phyloP scores from a whole-genome alignment of 1,140 invertebrate species.

The Macrostomum lignano region DNA sequence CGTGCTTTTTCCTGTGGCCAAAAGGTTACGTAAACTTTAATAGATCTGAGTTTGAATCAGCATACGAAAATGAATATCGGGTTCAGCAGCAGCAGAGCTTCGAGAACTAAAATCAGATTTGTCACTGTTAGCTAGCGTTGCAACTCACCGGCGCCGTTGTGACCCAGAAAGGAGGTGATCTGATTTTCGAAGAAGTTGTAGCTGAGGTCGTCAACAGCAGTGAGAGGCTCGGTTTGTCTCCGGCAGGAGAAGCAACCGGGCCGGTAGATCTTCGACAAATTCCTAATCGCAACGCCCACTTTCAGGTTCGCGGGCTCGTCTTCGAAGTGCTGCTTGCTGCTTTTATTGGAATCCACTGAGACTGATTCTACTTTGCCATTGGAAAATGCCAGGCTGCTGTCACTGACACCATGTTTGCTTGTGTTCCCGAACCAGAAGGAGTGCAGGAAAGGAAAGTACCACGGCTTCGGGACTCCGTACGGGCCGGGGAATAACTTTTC shows the following conservation, averaged over 20 bases:
- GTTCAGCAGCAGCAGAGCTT: no score
- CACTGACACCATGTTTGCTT: no score
- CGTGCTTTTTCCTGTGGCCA: no score
- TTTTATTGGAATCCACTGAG: no score
- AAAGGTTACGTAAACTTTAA: no score
- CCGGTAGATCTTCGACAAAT: constrained; percentile 34
- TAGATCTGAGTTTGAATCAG: no score
- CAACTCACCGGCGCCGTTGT: constrained; percentile 38
- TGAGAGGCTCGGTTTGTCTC: constrained; percentile 30
- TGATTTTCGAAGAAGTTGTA: constrained; percentile 35
- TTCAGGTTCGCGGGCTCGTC: constrained; percentile 30
- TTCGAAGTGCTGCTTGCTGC: no score
- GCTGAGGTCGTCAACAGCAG: constrained; percentile 38
- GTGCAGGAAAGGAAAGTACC: constrained; percentile 27
- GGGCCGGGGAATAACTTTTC: constrained; percentile 37
- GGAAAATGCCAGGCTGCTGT: no score
- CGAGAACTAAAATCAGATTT: no score
- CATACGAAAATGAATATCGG: no score
- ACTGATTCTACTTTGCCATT: no score
- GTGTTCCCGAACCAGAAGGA: constrained; percentile 35
- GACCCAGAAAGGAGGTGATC: constrained; percentile 35
- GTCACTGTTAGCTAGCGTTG: constrained; percentile 33
- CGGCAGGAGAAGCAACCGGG: constrained; percentile 11
- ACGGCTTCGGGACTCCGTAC: constrained; percentile 30
- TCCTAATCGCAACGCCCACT: constrained; percentile 36